Base-by-base conservation (phyloP, 2,888 invertebrate genomes). In the Ectemnius cavifrons region DNA sequence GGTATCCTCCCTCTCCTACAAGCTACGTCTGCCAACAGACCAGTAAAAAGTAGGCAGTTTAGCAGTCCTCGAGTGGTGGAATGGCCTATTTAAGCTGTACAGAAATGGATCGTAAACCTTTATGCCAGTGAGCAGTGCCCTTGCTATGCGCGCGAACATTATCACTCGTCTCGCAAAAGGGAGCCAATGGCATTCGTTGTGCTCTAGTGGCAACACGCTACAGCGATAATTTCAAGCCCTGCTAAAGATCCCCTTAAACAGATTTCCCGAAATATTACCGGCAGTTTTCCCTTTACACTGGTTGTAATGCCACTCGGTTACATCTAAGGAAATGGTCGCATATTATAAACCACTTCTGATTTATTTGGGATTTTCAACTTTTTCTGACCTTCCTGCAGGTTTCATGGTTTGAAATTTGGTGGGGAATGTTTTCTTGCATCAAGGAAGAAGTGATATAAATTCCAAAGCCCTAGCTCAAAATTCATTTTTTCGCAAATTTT, bases 41-140 rank as follows among this genome's bases (percentile, higher is more conserved):
- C 60, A 69, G 66, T 72, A 62, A 69, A 76, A 76, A 64, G 77
- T 72, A 69, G 62, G 77, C 72, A 77, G 72, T 77, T 77, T 72
- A 62, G 59, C 59, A 72, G 77, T 72, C 69, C 63, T 46, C 64
- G 58, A 62, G 8, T 37, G 46, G 57, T 52, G 72, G 72, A 76
- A 76, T 69, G 59, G 77, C 67, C 77, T 73, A 67, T 77, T 76
- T 76, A 73, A 76, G 67, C 69, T 76, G 66, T 73, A 72, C 67
- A 72, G 72, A 62, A 67, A 77, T 64, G 76, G 62, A 69, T 72
- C 69, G 76, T 69, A 69, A 76, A 76, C 37, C 77, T 72, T 77
- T 69, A 62, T 73, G 59, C 58, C 11, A 8, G 6, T n/a, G 45
- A 23, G 27, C 57, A 23, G 63, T 65, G 49, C 61, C 23, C 37